Conservation (phyloP, 2,113 vertebrate species). For the Chaetorhynchus papuensis region DNA sequence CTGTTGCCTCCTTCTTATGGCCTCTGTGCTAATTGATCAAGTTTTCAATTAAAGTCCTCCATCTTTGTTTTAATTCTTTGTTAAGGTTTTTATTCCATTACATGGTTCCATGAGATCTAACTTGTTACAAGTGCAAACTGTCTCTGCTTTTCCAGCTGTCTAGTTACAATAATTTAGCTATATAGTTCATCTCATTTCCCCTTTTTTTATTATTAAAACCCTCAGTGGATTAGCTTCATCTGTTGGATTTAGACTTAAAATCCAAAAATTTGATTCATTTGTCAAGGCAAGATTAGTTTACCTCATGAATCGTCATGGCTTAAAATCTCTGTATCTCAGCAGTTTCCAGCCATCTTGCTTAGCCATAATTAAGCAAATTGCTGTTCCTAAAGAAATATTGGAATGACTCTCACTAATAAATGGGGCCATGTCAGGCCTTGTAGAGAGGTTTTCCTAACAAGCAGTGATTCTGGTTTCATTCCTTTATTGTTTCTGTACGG, state of each 20-base stretch:
- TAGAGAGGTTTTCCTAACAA: slow-evolving; percentile 3
- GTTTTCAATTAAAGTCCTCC: slow-evolving; percentile 80
- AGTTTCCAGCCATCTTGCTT: slow-evolving; percentile 17
- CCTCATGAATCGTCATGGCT: neutral
- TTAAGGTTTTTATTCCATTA: slow-evolving; percentile 74
- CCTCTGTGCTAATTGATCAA: slow-evolving; percentile 80
- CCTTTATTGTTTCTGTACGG: slow-evolving; percentile 24
- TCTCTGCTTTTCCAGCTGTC: slow-evolving; percentile 25
- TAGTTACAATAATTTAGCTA: neutral
- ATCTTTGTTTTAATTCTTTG: slow-evolving; percentile 81
- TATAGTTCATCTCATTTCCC: neutral
- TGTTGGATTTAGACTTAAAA: neutral
- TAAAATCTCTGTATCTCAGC: neutral
- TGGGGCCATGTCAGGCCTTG: neutral
- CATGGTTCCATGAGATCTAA: slow-evolving; percentile 65
- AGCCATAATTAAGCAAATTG: slow-evolving; percentile 48
- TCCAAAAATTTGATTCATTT: slow-evolving; percentile 16
- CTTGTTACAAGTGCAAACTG: neutral
- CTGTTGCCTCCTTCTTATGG: slow-evolving; percentile 71
- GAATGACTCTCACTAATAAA: slow-evolving; percentile 20
- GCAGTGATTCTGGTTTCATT: slow-evolving; percentile 1
- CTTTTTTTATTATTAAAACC: neutral
- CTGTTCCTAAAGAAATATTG: neutral
- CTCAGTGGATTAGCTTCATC: neutral
- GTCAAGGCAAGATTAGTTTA: neutral